Conservation (phyloP, 2,113 vertebrate genomes). For the Syngnathoides biaculeatus region DNA sequence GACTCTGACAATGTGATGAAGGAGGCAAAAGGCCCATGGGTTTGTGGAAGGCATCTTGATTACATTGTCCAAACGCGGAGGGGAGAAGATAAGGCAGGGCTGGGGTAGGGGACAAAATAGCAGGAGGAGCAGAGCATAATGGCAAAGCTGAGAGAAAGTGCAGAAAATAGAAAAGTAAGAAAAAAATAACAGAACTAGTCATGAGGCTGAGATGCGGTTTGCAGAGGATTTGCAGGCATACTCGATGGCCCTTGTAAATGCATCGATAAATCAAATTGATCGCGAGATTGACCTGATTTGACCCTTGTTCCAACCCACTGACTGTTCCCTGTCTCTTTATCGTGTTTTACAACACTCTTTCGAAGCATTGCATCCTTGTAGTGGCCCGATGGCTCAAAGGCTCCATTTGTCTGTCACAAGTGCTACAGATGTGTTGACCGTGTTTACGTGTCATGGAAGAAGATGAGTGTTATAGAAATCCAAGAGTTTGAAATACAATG, state of each 20-base stretch:
- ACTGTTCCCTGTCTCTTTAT: constrained; percentile 33
- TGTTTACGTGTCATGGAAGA: constrained; percentile 14
- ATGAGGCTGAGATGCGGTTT: constrained; percentile 7
- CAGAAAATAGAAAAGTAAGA: constrained; percentile 46
- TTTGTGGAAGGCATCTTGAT: constrained; percentile 43
- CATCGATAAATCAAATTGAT: constrained; percentile 58
- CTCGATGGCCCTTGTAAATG: constrained; percentile 23
- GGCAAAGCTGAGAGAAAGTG: constrained; percentile 47
- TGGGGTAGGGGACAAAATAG: not conserved
- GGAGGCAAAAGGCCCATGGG: constrained; percentile 43
- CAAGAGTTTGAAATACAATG: constrained; percentile 20
- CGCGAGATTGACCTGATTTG: constrained; percentile 48
- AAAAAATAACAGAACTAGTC: constrained; percentile 14
- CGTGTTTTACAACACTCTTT: constrained; percentile 35
- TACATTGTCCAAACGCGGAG: constrained; percentile 57
- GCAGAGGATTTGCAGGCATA: not conserved
- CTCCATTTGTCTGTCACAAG: constrained; percentile 28
- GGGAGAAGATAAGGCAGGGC: not conserved
- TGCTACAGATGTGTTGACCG: constrained; percentile 5
- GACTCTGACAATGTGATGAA: constrained; percentile 48
- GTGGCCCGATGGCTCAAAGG: constrained; percentile 19
- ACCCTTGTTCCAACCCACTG: constrained; percentile 13
- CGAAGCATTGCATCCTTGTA: constrained; percentile 2
- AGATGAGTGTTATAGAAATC: constrained; percentile 7
- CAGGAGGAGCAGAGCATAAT: constrained; percentile 47